Percentiles rank a stretch among this genome's conserved stretches.
These are phyloP conservation scores for Magallana angulata DNA, from an alignment of 1,140 invertebrate species.

Conservation along the genomic window DNA sequence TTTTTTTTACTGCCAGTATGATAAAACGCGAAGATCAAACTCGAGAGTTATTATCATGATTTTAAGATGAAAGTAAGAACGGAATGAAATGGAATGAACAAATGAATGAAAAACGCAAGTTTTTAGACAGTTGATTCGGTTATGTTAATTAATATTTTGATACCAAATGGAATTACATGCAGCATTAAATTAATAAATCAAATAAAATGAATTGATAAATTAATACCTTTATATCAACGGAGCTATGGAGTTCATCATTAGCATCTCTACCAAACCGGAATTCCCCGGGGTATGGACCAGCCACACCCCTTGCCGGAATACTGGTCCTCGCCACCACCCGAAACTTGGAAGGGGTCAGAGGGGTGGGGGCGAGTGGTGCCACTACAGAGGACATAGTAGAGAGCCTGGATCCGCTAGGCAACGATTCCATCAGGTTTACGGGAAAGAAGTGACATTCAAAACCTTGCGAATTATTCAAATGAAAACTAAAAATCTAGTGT, in stretches of 20 bases:
- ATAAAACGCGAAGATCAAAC: too few relatives aligned
- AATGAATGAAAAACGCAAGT: too few relatives aligned
- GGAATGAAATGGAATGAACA: too few relatives aligned
- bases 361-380: not conserved
- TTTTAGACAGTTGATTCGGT: too few relatives aligned
- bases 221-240: not conserved
- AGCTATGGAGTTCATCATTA: slow-evolving; percentile 33
- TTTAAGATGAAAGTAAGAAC: too few relatives aligned
- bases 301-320: slow-evolving; percentile 53
- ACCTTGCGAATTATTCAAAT: slow-evolving; percentile 19
- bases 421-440: not conserved
- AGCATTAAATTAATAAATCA: not conserved
- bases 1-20: too few relatives aligned
- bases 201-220: not conserved
- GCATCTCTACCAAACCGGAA: slow-evolving; percentile 56
- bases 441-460: not conserved
- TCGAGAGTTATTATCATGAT: too few relatives aligned
- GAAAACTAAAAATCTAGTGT: not conserved
- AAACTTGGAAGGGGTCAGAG: not conserved
- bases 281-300: slow-evolving; percentile 61
- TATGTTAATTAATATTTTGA: too few relatives aligned
- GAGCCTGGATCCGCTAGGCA: not conserved
- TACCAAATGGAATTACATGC: not conserved
- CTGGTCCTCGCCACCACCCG: slow-evolving; percentile 54
- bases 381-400: not conserved